A percentile compares a stretch with the other conserved stretches of the same genome.
These are phyloP conservation scores for Melitaea athalia DNA, from an alignment of 2,888 invertebrate species.

Conservation along the genomic window DNA sequence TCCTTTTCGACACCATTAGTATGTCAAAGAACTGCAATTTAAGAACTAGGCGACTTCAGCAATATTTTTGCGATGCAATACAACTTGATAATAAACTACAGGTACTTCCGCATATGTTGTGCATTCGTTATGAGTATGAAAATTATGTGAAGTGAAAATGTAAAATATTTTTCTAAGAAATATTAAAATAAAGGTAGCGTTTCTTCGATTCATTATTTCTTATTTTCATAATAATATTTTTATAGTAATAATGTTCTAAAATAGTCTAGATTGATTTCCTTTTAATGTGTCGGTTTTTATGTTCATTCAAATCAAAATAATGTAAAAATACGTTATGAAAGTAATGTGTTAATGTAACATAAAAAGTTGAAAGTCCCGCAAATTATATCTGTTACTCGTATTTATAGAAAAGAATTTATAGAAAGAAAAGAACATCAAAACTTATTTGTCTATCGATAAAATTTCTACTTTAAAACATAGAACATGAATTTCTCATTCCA, in stretches of 20 bases:
- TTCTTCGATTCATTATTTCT: too few relatives aligned
- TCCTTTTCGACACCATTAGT: slow-evolving; percentile 50
- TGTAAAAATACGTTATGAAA: too few relatives aligned
- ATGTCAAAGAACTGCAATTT: slow-evolving; percentile 55
- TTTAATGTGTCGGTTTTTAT: too few relatives aligned
- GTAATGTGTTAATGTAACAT: too few relatives aligned
- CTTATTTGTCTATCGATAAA: neutral
- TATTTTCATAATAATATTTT: too few relatives aligned
- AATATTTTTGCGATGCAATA: slow-evolving; percentile 21
- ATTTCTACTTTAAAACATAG: neutral
- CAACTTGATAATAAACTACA: slow-evolving; percentile 14
- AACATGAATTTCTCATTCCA: slow-evolving; percentile 29
- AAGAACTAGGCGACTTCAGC: slow-evolving; percentile 42
- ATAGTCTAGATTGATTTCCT: too few relatives aligned
- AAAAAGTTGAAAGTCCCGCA: too few relatives aligned
- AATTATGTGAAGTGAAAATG: neutral
- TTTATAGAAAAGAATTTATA: neutral
- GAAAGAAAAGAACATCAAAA: neutral
- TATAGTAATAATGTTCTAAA: too few relatives aligned
- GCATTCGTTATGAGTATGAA: neutral
- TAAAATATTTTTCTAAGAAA: too few relatives aligned
- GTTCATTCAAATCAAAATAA: too few relatives aligned
- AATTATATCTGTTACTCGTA: too few relatives aligned
- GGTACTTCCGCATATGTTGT: neutral
- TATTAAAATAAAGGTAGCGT: too few relatives aligned